Base-by-base conservation (phyloP, 2,113 vertebrate species). In the Podarcis raffonei region DNA sequence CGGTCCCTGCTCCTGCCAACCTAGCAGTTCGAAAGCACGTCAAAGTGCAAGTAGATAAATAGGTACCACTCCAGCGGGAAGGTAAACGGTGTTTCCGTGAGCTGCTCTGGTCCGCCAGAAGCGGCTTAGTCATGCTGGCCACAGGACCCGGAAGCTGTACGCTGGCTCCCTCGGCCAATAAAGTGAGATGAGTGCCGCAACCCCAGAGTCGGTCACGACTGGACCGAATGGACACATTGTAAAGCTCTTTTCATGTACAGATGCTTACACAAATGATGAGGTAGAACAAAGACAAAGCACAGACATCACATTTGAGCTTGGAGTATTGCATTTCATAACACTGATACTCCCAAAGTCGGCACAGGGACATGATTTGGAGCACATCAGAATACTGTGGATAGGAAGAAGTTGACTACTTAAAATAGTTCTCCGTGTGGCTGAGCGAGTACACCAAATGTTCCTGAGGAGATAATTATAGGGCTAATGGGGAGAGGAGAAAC, bases 341-440 rank as follows among this genome's bases (percentile, higher is more conserved):
- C 35, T 81, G 42, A 25, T 27, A 42, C 18, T 69, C 81, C 0
- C 0, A 83, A 42, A 59, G 22, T 42, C 65, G 72, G 74, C 74
- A 65, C 25, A 2, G 0, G 0, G 69, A 37, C 78, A 39, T 30
- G 18, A 1, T 0, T 0, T 0, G 2, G 62, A 53, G 78, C 39
- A 27, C 65, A 69, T 81, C 69, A 75, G 0, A 0, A 83, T 62
- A 65, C 69, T 85, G 32, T 39, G 30, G 23, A 59, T 59, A 27
- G 65, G 48, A 23, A 30, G 32, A 84, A 48, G 62, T 74, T 0
- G 85, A 6, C 0, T 91, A 81, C 59, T 71, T 25, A 71, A 79
- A 27, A 1, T 4, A 87, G 12, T 35, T 3, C 72, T 75, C 15
- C 32, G 69, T 2, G 15, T 59, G 74, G 83, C n/a, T 83, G 71